A percentile compares a stretch with the other conserved stretches of the same genome.
Conservation (phyloP, 2,113 vertebrate genomes). For the Dasyprocta punctata region DNA sequence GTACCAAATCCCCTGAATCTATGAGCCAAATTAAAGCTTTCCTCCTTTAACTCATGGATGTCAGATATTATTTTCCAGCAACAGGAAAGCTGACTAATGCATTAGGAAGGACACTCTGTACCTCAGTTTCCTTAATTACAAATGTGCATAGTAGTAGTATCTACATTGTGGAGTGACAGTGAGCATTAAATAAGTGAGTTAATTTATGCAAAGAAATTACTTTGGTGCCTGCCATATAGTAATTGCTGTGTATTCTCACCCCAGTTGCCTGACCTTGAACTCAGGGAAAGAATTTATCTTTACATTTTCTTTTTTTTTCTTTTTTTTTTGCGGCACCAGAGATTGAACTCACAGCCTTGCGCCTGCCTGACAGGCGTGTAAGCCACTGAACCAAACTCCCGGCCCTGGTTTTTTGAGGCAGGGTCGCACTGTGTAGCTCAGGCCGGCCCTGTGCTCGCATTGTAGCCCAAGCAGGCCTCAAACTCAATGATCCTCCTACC, state of each 20-base stretch:
- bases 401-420: no score
- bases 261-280: not conserved
- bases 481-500: no score
- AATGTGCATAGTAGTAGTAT: not conserved
- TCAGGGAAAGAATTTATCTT: not conserved
- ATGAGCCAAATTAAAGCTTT: not conserved
- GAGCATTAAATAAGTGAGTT: not conserved
- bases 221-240: not conserved
- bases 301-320: no score
- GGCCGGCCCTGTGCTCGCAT: no score
- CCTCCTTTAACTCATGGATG: not conserved
- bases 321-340: no score
- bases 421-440: no score
- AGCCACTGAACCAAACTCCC: no score
- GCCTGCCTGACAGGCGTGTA: no score
- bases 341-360: no score
- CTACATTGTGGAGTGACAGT: not conserved
- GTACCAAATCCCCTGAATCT: not conserved
- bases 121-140: not conserved
- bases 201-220: not conserved
- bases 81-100: not conserved
- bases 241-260: not conserved
- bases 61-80: not conserved
- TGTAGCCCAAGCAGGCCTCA: no score
- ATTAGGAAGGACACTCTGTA: not conserved